Evolutionary conservation across 2,888 invertebrate species (phyloP).

Genomic region (Entomobrya multifasciata): DNA sequence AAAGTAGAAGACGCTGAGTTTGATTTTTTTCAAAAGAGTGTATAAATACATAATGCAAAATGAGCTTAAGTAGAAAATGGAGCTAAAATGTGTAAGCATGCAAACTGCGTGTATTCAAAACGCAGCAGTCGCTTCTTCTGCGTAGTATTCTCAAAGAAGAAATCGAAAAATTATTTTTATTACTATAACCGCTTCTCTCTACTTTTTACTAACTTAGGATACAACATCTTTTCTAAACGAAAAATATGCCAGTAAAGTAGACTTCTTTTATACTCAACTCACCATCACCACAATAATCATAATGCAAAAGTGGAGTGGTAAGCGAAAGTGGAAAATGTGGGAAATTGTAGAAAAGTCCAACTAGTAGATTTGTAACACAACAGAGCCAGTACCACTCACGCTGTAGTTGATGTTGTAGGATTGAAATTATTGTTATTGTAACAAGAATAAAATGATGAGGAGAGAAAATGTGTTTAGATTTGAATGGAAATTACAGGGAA

Average conservation of each 20-base stretch:
- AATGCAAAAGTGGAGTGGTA: conserved; percentile 26
- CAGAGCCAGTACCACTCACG: neutral
- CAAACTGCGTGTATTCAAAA: conserved; percentile 1
- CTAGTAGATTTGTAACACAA: no score
- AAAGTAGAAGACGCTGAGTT: conserved; percentile 13
- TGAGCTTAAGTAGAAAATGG: conserved; percentile 21
- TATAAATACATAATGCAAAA: conserved; percentile 43
- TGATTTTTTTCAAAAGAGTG: conserved; percentile 3
- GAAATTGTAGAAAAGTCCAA: neutral
- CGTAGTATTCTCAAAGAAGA: conserved; percentile 13
- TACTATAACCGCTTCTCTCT: conserved; percentile 34
- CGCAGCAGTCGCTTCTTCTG: neutral
- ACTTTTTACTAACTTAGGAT: conserved; percentile 8
- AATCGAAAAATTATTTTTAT: conserved; percentile 67
- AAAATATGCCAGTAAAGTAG: no score
- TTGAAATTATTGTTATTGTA: conserved; percentile 60
- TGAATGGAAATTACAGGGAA: conserved; percentile 66
- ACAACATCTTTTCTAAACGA: no score
- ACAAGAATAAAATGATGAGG: neutral
- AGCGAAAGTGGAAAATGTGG: conserved; percentile 13
- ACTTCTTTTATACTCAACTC: conserved; percentile 30
- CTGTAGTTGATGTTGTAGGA: conserved; percentile 45
- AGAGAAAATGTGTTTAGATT: conserved; percentile 61
- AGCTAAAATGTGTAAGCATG: conserved; percentile 15
- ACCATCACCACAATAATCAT: conserved; percentile 41